phyloP scores from a whole-genome alignment of 2,113 vertebrate genomes.

The Jacana jacana region DNA sequence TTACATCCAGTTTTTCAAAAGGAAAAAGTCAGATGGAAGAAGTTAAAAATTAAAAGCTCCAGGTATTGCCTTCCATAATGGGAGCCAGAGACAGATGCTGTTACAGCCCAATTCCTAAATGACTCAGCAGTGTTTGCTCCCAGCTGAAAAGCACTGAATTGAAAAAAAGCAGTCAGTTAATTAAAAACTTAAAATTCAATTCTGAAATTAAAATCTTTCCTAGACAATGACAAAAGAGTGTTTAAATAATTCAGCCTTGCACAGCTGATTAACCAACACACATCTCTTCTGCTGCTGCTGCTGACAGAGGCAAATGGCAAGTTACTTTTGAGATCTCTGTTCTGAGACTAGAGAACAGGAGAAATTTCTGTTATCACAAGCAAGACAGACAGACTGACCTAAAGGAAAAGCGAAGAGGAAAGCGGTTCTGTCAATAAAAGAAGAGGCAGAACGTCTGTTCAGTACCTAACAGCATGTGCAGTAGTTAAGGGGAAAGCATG shows the following conservation, averaged over 20 bases:
- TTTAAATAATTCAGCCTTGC: constrained; percentile 72
- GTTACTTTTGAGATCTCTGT: neutral
- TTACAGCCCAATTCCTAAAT: constrained; percentile 28
- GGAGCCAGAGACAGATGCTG: constrained; percentile 18
- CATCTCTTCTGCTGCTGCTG: constrained; percentile 52
- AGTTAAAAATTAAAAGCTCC: constrained; percentile 46
- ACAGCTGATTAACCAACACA: constrained; percentile 68
- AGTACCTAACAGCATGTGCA: neutral
- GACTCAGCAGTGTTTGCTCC: constrained; percentile 38
- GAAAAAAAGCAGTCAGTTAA: constrained; percentile 74
- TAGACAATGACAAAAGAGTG: constrained; percentile 63
- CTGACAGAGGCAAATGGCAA: neutral
- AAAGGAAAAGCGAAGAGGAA: neutral
- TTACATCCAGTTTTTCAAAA: neutral
- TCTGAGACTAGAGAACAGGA: neutral
- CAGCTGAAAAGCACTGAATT: constrained; percentile 69
- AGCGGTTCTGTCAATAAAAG: neutral
- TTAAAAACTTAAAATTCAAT: constrained; percentile 76
- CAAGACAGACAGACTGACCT: neutral
- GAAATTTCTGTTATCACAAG: neutral
- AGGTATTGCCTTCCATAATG: neutral
- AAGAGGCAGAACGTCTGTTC: neutral
- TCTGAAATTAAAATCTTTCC: constrained; percentile 73
- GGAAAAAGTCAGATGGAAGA: neutral
- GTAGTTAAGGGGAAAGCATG: neutral